Evolutionary conservation across 2,797 vertebrate genomes (phyloP), one percentile per base, ranked within the genome.

Genomic region (Novumbra hubbsi): DNA sequence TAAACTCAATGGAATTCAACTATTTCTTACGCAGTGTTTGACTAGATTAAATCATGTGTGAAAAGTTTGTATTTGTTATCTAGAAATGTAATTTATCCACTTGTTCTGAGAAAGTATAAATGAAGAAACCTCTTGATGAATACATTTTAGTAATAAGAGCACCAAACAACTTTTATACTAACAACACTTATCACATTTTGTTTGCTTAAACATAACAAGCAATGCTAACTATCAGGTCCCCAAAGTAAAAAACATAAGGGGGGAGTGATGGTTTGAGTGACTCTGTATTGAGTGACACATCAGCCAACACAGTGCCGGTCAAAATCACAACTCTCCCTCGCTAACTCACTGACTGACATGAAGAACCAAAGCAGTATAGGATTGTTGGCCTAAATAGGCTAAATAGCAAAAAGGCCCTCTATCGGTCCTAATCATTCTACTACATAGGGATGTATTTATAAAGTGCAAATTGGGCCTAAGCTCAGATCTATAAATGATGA

Each of bases 381-480:
- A 87, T 78, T 84, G 80, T 86, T 88, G 86, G 84, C 84, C 81
- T 88, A 74, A 78, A 85, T 57, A 74, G 62, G 63, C 79, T 86
- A 69, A 82, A 85, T 66, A 55, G 62, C 63, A 73, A 52, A 45
- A 19, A 52, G n/a, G 66, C n/a, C 11, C 55, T 78, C 68, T 84
- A 79, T 32, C 75, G 81, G 77, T 81, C 55, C 21, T 60, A 45
- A 60, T 60, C 8, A 24, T 24, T 12, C 15, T 0, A 27, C n/a
- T 24, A 60, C n/a, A 70, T 60, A 73, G 72, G 60, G 75, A 70
- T 57, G 80, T 71, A 77, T 71, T 71, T 85, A 69, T 7, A 21
- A 19, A 17, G 80, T 86, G 78, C 63, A 82, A 83, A 60, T 27
- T 60, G 24, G 55, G 21, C 55, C 74, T 86, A 68, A 60, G 68